These are phyloP conservation scores for Cantharis lateralis DNA, from an alignment of 2,888 invertebrate species.

Conservation along the genomic window DNA sequence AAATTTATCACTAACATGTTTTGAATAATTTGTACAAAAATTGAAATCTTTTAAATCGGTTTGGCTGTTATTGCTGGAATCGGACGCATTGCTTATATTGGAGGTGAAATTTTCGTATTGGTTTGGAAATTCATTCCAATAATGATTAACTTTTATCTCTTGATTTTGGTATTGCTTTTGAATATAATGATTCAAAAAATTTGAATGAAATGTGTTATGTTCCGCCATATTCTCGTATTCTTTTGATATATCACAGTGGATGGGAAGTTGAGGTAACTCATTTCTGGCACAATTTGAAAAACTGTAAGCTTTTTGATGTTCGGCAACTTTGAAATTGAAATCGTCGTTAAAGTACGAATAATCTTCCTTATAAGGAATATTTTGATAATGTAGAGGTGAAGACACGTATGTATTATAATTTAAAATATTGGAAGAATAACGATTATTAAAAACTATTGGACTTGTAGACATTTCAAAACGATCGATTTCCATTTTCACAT, in stretches of 20 bases:
- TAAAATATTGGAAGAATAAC: slow-evolving; percentile 13
- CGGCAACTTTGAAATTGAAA: not conserved
- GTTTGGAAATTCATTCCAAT: not conserved
- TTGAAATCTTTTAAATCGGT: not conserved
- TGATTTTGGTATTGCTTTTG: not conserved
- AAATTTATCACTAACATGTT: not conserved
- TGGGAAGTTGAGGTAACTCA: not conserved
- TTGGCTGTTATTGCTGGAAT: not conserved
- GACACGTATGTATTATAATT: slow-evolving; percentile 23
- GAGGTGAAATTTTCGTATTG: not conserved
- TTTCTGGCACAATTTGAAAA: not conserved
- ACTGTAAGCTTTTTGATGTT: not conserved
- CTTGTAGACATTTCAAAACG: slow-evolving; percentile 31
- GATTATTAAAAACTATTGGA: slow-evolving; percentile 19
- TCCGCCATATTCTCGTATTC: not conserved
- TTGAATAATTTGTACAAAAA: not conserved
- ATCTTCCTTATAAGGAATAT: not conserved
- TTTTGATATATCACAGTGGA: not conserved
- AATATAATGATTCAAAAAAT: not conserved
- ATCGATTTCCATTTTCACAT: slow-evolving; percentile 40
- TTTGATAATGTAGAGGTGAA: slow-evolving; percentile 5
- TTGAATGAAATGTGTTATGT: not conserved
- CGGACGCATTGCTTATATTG: not conserved
- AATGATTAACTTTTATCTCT: not conserved
- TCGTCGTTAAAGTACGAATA: not conserved